These are phyloP conservation scores for Poeciliopsis turrubarensis DNA, from an alignment of 2,113 vertebrate genomes.

Conservation along the genomic window DNA sequence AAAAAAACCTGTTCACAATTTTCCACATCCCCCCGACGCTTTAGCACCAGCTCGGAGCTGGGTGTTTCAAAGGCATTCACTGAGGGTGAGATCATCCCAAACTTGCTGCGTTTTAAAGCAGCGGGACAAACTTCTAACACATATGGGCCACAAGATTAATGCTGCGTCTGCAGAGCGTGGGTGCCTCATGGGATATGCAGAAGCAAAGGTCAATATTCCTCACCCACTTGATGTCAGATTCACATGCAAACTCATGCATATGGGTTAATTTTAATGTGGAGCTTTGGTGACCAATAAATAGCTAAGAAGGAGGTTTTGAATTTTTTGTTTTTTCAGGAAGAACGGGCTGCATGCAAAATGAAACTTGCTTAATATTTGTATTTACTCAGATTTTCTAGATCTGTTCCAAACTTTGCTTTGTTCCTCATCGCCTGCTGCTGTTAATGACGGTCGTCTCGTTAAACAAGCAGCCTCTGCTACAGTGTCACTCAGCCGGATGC, in stretches of 20 bases:
- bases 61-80: conserved; percentile 41
- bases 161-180: conserved; percentile 43
- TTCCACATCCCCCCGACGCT: conserved; percentile 45
- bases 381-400: not conserved
- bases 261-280: conserved; percentile 12
- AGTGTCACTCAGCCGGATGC: conserved; percentile 9
- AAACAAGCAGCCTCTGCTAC: conserved; percentile 1
- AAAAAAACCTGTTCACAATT: conserved; percentile 17
- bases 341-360: not conserved
- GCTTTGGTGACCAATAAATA: not conserved
- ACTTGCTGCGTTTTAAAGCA: conserved; percentile 23
- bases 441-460: conserved; percentile 27
- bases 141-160: conserved; percentile 63
- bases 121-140: conserved; percentile 48
- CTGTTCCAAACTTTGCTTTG: not conserved
- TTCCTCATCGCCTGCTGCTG: conserved; percentile 24
- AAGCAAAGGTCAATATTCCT: conserved; percentile 47
- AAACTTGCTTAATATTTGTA: not conserved
- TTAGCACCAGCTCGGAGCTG: conserved; percentile 9
- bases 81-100: conserved; percentile 55
- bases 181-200: conserved; percentile 46
- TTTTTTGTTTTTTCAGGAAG: not conserved
- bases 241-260: conserved; percentile 42
- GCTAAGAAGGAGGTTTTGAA: not conserved
- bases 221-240: conserved; percentile 51